Base-by-base conservation (phyloP, 2,113 vertebrate genomes). In the Prunella himalayana region DNA sequence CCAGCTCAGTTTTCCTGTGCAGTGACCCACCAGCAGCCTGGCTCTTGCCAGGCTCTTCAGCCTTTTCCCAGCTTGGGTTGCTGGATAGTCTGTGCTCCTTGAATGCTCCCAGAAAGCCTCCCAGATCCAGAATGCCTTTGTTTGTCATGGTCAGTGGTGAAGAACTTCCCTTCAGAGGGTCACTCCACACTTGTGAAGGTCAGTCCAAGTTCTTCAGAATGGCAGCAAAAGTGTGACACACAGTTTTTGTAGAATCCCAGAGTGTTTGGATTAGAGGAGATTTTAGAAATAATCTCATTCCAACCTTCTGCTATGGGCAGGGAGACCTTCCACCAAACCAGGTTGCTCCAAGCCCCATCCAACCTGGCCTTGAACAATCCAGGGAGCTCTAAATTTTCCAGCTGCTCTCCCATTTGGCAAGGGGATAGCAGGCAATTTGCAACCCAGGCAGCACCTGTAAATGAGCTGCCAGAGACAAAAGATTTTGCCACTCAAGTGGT, bases 181-280 rank as follows among this genome's bases (percentile, higher is more conserved):
- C 21, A 11, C 8, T 39, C 33, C 17, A 1, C 2, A 0, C 49
- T 73, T 17, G 15, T 41, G 24, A 15, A 77, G 35, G 16, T 86
- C 51, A 70, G 39, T 30, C 14, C 19, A 35, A 18, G 8, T 66
- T 83, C 56, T 54, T 66, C 41, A 78, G 35, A 39, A 35, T 8
- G 17, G 13, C 2, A 6, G 11, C 15, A 60, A 15, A 88, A 64
- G 7, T 0, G 25, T 23, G n/a, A 23, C 11, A 6, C 1, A 2
- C 4, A 2, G 6, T 15, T 83, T 65, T 41, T 53, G 13, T 1
- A 37, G 31, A 69, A 42, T 70, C 49, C 13, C 15, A 50, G 22
- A 44, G 28, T 28, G 27, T 50, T 70, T 63, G 49, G 13, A 31
- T 42, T 56, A 15, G 25, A 49, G 16, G 35, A 25, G 31, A 24